Percentiles rank a stretch among this genome's conserved stretches.
phyloP scores from a whole-genome alignment of 2,888 invertebrate species.

The Zaprionus bogoriensis region DNA sequence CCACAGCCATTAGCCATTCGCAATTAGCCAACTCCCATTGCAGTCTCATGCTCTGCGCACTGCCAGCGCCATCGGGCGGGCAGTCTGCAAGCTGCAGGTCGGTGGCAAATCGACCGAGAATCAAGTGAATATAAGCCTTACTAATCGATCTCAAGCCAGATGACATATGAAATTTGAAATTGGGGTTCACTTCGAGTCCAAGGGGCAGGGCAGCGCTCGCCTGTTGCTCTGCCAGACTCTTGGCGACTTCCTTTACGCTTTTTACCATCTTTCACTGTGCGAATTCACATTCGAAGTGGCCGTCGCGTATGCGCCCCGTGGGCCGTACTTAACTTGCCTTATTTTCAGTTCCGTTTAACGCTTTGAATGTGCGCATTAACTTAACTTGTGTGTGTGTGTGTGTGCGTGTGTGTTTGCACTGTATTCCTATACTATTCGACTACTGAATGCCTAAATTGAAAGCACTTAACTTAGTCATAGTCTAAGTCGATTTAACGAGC shows the following conservation, averaged over 20 bases:
- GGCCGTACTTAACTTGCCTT: slow-evolving; percentile 3
- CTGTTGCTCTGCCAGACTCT: slow-evolving; percentile 23
- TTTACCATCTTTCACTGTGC: slow-evolving; percentile 81
- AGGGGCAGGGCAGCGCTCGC: neutral
- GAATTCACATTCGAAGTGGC: slow-evolving; percentile 80
- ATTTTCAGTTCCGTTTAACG: slow-evolving; percentile 55
- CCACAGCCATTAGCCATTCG: slow-evolving; percentile 15
- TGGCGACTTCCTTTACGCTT: slow-evolving; percentile 76
- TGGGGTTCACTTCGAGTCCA: slow-evolving; percentile 28
- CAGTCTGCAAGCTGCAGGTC: slow-evolving; percentile 47
- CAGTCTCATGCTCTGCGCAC: slow-evolving; percentile 34
- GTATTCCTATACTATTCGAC: slow-evolving; percentile 31
- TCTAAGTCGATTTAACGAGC: slow-evolving; percentile 27
- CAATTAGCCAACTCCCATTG: slow-evolving; percentile 23
- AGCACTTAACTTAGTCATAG: slow-evolving; percentile 42
- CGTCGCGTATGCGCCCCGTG: slow-evolving; percentile 38
- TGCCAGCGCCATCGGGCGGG: slow-evolving; percentile 12
- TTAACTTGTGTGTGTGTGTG: slow-evolving; percentile 35
- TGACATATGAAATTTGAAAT: slow-evolving; percentile 80
- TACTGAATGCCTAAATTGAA: slow-evolving; percentile 63
- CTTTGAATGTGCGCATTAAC: slow-evolving; percentile 39
- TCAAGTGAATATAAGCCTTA: slow-evolving; percentile 32
- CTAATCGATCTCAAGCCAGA: slow-evolving; percentile 67
- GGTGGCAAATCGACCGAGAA: slow-evolving; percentile 26
- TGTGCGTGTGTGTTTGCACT: slow-evolving; percentile 46